Percentiles rank a stretch among this genome's conserved stretches.
phyloP scores from a whole-genome alignment of 2,797 vertebrate genomes.

The Melopsittacus undulatus region DNA sequence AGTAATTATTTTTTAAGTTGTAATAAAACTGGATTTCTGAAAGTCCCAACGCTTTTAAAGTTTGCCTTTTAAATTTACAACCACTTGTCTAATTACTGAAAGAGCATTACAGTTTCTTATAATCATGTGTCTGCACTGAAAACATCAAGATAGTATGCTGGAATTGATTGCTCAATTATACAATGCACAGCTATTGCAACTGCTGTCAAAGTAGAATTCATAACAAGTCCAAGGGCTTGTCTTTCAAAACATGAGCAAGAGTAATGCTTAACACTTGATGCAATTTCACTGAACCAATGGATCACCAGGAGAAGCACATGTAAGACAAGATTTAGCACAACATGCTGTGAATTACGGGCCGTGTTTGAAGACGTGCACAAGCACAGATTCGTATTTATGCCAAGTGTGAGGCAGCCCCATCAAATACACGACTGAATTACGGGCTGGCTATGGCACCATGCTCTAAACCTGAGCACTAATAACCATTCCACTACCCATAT shows the following conservation, averaged over 20 bases:
- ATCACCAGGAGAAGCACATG: background rate
- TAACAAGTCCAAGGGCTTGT: background rate
- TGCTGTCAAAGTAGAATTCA: slow-evolving; percentile 13
- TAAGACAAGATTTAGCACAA: background rate
- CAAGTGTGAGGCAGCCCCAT: background rate
- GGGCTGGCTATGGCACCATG: accelerated
- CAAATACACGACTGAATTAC: background rate
- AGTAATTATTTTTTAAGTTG: background rate
- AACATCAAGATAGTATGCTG: slow-evolving; percentile 31
- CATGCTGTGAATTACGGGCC: background rate
- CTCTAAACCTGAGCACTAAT: background rate
- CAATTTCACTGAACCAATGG: background rate
- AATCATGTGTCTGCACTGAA: slow-evolving; percentile 23
- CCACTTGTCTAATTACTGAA: slow-evolving; percentile 31
- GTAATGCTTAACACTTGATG: background rate
- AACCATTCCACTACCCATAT: accelerated
- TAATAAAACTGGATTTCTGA: background rate
- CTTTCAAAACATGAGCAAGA: background rate
- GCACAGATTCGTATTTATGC: background rate
- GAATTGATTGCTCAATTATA: slow-evolving; percentile 46
- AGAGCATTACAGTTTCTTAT: slow-evolving; percentile 20
- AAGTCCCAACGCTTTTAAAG: slow-evolving; percentile 18
- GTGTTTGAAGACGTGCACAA: accelerated
- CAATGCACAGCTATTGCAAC: background rate
- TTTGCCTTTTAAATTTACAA: slow-evolving; percentile 29